These are phyloP conservation scores for Epinephelus moara DNA, from an alignment of 2,113 vertebrate genomes.

Conservation along the genomic window DNA sequence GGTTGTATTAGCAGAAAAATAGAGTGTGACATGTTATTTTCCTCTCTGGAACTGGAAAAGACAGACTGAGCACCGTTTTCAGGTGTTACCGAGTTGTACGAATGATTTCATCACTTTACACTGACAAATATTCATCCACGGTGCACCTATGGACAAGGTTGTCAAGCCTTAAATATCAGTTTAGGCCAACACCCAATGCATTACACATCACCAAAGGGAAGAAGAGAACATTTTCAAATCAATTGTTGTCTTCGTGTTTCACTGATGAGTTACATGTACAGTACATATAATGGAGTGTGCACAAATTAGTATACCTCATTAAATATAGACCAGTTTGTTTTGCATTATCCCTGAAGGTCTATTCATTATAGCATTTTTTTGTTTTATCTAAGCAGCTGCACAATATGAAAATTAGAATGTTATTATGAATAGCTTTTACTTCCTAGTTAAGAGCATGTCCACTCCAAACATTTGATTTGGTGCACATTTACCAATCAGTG, in stretches of 20 bases:
- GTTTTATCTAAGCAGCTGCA: conserved; percentile 17
- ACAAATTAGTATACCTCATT: conserved; percentile 3
- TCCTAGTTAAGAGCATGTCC: background rate
- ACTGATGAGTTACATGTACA: conserved; percentile 3
- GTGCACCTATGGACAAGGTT: background rate
- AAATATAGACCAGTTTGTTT: conserved; percentile 36
- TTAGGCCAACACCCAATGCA: conserved; percentile 12
- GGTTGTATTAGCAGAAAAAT: conserved; percentile 35
- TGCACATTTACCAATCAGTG: background rate
- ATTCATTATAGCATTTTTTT: conserved; percentile 24
- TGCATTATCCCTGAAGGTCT: conserved; percentile 1
- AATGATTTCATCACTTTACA: conserved; percentile 52
- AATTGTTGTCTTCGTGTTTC: background rate
- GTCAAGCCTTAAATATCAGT: conserved; percentile 11
- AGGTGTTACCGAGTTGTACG: conserved; percentile 25
- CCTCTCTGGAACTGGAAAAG: conserved; percentile 13
- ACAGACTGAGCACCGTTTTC: conserved; percentile 15
- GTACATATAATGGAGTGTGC: conserved; percentile 9
- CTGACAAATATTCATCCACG: background rate
- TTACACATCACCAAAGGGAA: conserved; percentile 15
- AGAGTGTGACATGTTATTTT: conserved; percentile 15
- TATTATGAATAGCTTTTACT: background rate
- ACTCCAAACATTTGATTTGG: background rate
- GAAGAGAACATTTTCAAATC: conserved; percentile 8
- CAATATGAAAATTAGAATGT: conserved; percentile 10